phyloP scores from a whole-genome alignment of 1,140 invertebrate species.

The Ostrea edulis region DNA sequence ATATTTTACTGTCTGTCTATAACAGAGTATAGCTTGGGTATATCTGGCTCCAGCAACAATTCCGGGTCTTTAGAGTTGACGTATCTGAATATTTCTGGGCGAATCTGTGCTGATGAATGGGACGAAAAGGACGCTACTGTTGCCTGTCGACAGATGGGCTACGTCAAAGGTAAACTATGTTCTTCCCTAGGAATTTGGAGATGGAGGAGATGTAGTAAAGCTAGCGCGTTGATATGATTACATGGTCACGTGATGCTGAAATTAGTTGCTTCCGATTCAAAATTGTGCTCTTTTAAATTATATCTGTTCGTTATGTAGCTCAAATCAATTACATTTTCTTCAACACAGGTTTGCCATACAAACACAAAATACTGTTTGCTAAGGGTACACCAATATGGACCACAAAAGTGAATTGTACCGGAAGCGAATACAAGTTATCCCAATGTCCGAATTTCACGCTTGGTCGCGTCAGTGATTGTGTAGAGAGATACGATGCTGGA shows the following conservation, averaged over 20 bases:
- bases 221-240: too few species aligned
- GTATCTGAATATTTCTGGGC: slow-evolving; percentile 60
- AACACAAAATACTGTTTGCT: slow-evolving; percentile 58
- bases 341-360: slow-evolving; percentile 49
- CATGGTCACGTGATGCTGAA: too few species aligned
- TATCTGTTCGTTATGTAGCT: not conserved
- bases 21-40: slow-evolving; percentile 42
- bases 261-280: too few species aligned
- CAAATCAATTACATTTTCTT: not conserved
- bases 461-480: slow-evolving; percentile 57
- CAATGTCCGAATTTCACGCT: slow-evolving; percentile 56
- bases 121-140: slow-evolving; percentile 65
- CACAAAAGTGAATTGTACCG: slow-evolving; percentile 63
- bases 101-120: slow-evolving; percentile 65
- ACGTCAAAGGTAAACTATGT: slow-evolving; percentile 48
- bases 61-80: slow-evolving; percentile 57
- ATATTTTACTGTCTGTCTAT: not conserved
- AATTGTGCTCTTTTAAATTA: too few species aligned
- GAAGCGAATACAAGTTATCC: slow-evolving; percentile 61
- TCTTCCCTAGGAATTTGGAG: too few species aligned
- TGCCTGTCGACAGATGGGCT: slow-evolving; percentile 66
- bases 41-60: slow-evolving; percentile 51
- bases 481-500: slow-evolving; percentile 55
- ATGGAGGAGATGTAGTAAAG: too few species aligned
- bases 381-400: slow-evolving; percentile 58